Evolutionary conservation across 2,888 invertebrate species (phyloP), one percentile per base, ranked within the genome.

Genomic region (Amitus sp.): DNA sequence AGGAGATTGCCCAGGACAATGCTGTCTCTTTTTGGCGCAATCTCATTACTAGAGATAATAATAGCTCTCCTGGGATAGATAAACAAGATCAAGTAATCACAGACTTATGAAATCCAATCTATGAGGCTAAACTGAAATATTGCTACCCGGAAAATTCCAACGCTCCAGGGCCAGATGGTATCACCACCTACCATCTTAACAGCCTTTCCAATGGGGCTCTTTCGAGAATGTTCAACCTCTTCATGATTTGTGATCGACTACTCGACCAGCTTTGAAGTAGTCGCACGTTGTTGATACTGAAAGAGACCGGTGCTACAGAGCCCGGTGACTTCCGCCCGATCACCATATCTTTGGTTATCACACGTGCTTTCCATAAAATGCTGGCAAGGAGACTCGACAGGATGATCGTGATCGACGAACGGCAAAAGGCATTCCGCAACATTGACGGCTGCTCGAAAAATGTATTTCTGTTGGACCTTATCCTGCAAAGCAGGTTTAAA

Each of bases 191-290:
- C 58, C 0, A 55, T 62, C 0, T 73, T 71, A 68, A 59, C 52
- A 9, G 40, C 9, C 62, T 70, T 18, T 60, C 70, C 1, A 2
- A 33, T 0, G 12, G 28, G 0, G 12, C 47, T 6, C 40, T 30
- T 7, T 17, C 23, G 0, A 27, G 58, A 1, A 5, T 54, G 1
- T 54, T 42, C 9, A 62, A 62, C 40, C n/a, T 54, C n/a, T 27
- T 47, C 7, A 12, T 61, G 1, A 13, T 30, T 1, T 7, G 19
- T 1, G 51, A 50, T 9, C 34, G 39, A 1, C 49, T 48, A 15
- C 42, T 54, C 7, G 13, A 52, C 76, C 72, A 78, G 74, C 75
- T 78, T 75, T n/a, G n/a, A n/a, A n/a, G n/a, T n/a, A n/a, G n/a
- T n/a, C n/a, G n/a, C 3, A 56, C 65, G 1, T 39, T 56, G 2